phyloP scores from a whole-genome alignment of 2,888 invertebrate species.

The Drosophila ezoana region DNA sequence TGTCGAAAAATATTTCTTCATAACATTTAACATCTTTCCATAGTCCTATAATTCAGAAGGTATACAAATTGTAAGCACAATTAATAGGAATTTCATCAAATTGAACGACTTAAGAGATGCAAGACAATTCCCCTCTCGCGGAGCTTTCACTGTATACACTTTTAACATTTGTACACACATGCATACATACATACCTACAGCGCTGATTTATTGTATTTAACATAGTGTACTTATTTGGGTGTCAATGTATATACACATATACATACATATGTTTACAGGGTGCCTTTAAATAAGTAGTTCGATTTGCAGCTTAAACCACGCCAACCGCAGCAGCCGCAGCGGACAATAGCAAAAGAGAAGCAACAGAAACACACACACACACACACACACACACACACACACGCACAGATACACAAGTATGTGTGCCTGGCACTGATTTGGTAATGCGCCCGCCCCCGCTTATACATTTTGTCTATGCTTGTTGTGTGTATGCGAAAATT shows the following conservation, averaged over 20 bases:
- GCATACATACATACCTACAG: neutral
- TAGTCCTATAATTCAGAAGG: no score
- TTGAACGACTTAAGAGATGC: neutral
- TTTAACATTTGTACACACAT: neutral
- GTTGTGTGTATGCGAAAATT: conserved; percentile 11
- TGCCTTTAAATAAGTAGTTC: neutral
- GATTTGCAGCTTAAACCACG: conserved; percentile 16
- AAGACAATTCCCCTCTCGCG: neutral
- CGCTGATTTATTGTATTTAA: neutral
- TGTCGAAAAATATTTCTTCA: no score
- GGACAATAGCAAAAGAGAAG: conserved; percentile 15
- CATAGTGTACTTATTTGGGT: conserved; percentile 1
- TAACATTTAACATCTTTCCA: no score
- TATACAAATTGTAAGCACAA: no score
- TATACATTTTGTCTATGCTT: neutral
- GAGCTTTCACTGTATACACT: neutral
- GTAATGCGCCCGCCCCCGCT: neutral
- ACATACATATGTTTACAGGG: conserved; percentile 1
- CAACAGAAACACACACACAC: conserved; percentile 16
- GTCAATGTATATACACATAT: neutral
- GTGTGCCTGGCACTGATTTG: conserved; percentile 26
- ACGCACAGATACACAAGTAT: neutral
- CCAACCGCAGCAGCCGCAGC: neutral
- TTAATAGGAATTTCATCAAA: neutral
- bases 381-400: conserved; percentile 5